Conservation (phyloP, 1,140 invertebrate genomes). For the Bombus balteatus region DNA sequence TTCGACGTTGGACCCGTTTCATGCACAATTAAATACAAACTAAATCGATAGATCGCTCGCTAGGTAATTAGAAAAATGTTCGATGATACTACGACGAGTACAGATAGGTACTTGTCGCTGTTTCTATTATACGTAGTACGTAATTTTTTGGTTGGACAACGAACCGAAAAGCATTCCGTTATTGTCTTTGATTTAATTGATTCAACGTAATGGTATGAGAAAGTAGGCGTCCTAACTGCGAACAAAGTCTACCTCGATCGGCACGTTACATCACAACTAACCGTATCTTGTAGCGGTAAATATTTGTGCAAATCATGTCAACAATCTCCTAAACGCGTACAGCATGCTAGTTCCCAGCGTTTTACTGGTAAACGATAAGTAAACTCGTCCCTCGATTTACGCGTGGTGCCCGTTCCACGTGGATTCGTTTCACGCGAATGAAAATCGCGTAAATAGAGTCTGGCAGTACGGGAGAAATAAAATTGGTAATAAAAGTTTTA, state of each 20-base stretch:
- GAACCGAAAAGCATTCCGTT: neutral
- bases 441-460: no score
- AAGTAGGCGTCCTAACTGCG: neutral
- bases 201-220: neutral
- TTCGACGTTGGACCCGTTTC: slow-evolving; percentile 26
- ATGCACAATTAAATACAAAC: slow-evolving; percentile 6
- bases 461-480: no score
- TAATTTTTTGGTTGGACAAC: neutral
- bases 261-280: neutral
- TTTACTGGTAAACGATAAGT: no score
- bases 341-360: no score
- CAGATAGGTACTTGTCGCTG: neutral
- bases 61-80: neutral
- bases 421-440: no score
- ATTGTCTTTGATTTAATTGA: neutral
- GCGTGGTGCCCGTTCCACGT: no score
- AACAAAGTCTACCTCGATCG: neutral
- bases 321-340: neutral
- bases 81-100: neutral
- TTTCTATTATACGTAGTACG: neutral
- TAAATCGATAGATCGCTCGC: slow-evolving; percentile 8
- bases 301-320: no score
- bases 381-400: no score
- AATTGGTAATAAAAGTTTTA: no score
- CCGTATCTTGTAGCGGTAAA: neutral